phyloP scores from a whole-genome alignment of 1,140 invertebrate species.

The Teleopsis dalmanni region DNA sequence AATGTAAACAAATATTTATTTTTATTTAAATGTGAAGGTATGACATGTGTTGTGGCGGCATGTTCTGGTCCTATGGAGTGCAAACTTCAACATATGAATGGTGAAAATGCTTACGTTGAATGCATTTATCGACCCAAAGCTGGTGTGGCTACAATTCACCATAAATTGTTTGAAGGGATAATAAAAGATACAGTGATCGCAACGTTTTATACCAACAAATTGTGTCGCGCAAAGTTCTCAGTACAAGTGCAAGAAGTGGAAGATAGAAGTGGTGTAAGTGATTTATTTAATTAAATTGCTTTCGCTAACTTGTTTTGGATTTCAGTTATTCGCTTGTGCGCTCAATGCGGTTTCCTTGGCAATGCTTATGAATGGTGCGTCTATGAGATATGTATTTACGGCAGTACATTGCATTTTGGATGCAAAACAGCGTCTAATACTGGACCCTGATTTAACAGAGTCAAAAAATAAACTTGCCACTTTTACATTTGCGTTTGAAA shows the following conservation, averaged over 20 bases:
- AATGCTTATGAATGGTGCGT: constrained; percentile 68
- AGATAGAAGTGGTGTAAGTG: constrained; percentile 69
- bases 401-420: constrained; percentile 66
- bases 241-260: constrained; percentile 82
- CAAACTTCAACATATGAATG: constrained; percentile 65
- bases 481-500: constrained; percentile 66
- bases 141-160: constrained; percentile 63
- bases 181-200: constrained; percentile 70
- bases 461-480: constrained; percentile 44
- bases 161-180: constrained; percentile 66
- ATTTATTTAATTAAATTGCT: not conserved
- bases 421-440: constrained; percentile 52
- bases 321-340: constrained; percentile 65
- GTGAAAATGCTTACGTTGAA: constrained; percentile 72
- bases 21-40: constrained; percentile 49
- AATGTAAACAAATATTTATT: constrained; percentile 2
- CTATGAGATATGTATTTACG: constrained; percentile 73
- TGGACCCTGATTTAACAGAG: constrained; percentile 56
- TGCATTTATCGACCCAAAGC: constrained; percentile 67
- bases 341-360: constrained; percentile 78
- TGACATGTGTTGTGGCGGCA: constrained; percentile 66
- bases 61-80: constrained; percentile 80
- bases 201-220: constrained; percentile 57
- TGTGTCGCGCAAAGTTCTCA: constrained; percentile 69
- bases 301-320: not conserved